Base-by-base conservation (phyloP, 1,140 invertebrate genomes). In the Apocrypta bakeri region DNA sequence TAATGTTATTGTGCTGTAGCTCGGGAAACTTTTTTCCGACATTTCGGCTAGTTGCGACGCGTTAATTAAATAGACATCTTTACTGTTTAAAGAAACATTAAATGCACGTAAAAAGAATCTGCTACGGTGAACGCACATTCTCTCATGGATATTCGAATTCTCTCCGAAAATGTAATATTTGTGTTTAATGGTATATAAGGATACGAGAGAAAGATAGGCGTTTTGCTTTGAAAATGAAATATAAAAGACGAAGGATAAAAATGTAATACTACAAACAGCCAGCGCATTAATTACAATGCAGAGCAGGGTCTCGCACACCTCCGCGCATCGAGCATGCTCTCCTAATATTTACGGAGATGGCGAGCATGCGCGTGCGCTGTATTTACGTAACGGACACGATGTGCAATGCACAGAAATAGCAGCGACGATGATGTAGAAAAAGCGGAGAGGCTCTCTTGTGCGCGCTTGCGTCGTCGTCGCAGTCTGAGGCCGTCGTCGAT, bases 21-120 rank as follows among this genome's bases (percentile, higher is more conserved):
- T 76, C 24, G 74, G 74, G 64, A 76, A 76, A 76, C 6, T 37
- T 64, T 76, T n/a, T 75, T 31, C 1, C 56, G 17, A n/a, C n/a
- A 31, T 40, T 24, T 61, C 25, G 33, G 29, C 31, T 37, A 61
- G 56, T 74, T 74, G 56, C 56, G 24, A 48, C 37, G 33, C 33
- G 37, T 17, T 42, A n/a, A n/a, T 72, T 72, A 21, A 31, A 8
- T 40, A 37, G 6, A n/a, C n/a, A n/a, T n/a, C n/a, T n/a, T n/a
- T n/a, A n/a, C n/a, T n/a, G n/a, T n/a, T n/a, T n/a, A n/a, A n/a
- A n/a, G n/a, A n/a, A n/a, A n/a, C n/a, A n/a, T n/a, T n/a, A n/a
- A n/a, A n/a, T n/a, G n/a, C n/a, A n/a, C n/a, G n/a, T n/a, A n/a
- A n/a, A n/a, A n/a, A n/a, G n/a, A n/a, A n/a, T n/a, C n/a, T n/a